A percentile compares a stretch with the other conserved stretches of the same genome.
phyloP scores from a whole-genome alignment of 2,888 invertebrate genomes.

The Pristionchus entomophagus region DNA sequence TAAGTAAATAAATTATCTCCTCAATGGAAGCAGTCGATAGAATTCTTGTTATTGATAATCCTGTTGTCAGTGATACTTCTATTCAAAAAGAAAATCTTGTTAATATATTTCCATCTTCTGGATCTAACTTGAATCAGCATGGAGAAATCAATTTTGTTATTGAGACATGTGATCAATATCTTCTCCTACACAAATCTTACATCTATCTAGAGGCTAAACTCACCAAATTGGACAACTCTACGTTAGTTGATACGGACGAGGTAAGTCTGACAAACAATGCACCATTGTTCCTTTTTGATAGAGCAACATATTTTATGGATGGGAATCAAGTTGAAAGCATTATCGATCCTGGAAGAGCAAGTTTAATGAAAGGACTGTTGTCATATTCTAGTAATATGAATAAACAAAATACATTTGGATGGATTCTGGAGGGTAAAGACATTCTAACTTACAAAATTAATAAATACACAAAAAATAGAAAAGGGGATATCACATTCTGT shows the following conservation, averaged over 20 bases:
- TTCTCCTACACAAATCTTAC: too few species aligned
- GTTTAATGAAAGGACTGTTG: neutral
- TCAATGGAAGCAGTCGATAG: neutral
- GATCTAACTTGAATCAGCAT: conserved; percentile 50
- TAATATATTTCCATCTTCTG: neutral
- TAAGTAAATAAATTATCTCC: neutral
- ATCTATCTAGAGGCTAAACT: conserved; percentile 49
- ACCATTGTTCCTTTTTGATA: too few species aligned
- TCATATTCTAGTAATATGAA: neutral
- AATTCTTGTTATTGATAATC: neutral
- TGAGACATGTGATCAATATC: too few species aligned
- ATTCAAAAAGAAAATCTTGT: neutral
- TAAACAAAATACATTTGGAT: neutral
- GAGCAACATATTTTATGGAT: neutral
- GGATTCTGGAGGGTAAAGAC: neutral
- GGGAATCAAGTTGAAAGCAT: neutral
- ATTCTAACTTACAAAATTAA: neutral
- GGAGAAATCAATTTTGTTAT: conserved; percentile 51
- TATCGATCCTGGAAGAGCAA: neutral
- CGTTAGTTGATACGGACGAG: too few species aligned
- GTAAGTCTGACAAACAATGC: too few species aligned
- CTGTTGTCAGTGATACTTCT: neutral
- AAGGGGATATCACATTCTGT: neutral
- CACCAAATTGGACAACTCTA: conserved; percentile 46
- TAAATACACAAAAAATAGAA: neutral